A percentile compares a stretch with the other conserved stretches of the same genome.
These are phyloP conservation scores for Phoxinus phoxinus DNA, from an alignment of 2,113 vertebrate genomes.

Conservation along the genomic window DNA sequence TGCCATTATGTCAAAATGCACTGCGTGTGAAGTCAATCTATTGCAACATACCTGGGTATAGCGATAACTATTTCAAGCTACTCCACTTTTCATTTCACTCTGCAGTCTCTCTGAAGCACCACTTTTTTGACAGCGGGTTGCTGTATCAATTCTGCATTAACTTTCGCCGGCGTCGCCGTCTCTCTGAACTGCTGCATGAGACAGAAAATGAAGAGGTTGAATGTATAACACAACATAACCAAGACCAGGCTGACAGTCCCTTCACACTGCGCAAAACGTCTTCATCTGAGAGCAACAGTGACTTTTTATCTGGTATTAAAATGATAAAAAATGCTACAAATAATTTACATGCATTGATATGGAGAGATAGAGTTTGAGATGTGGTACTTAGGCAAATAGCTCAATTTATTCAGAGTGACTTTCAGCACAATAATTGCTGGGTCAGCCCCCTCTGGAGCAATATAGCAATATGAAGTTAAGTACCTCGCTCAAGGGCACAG, in stretches of 20 bases:
- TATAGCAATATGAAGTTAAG: slow-evolving; percentile 17
- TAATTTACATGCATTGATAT: not conserved
- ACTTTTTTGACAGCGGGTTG: slow-evolving; percentile 83
- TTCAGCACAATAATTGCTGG: slow-evolving; percentile 16
- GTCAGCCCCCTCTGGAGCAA: slow-evolving; percentile 13
- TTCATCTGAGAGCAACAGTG: slow-evolving; percentile 65
- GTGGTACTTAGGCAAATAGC: slow-evolving; percentile 2
- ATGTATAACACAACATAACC: slow-evolving; percentile 36
- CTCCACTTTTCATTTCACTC: slow-evolving; percentile 15
- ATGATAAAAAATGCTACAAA: not conserved
- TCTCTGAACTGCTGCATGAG: slow-evolving; percentile 81
- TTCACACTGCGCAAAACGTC: slow-evolving; percentile 78
- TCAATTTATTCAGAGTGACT: slow-evolving; percentile 3
- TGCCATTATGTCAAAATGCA: not conserved
- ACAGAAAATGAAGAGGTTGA: slow-evolving; percentile 58
- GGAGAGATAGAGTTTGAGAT: not conserved
- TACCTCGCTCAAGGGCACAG: slow-evolving; percentile 14
- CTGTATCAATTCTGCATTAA: slow-evolving; percentile 87
- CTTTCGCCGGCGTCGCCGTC: slow-evolving; percentile 76
- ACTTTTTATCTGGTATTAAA: slow-evolving; percentile 80
- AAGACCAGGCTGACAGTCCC: slow-evolving; percentile 73
- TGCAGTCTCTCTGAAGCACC: slow-evolving; percentile 78
- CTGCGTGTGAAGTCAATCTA: not conserved
- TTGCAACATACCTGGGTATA: not conserved
- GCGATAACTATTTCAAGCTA: not conserved